Base-by-base conservation (phyloP, 2,113 vertebrate species). In the Nycticebus coucang region DNA sequence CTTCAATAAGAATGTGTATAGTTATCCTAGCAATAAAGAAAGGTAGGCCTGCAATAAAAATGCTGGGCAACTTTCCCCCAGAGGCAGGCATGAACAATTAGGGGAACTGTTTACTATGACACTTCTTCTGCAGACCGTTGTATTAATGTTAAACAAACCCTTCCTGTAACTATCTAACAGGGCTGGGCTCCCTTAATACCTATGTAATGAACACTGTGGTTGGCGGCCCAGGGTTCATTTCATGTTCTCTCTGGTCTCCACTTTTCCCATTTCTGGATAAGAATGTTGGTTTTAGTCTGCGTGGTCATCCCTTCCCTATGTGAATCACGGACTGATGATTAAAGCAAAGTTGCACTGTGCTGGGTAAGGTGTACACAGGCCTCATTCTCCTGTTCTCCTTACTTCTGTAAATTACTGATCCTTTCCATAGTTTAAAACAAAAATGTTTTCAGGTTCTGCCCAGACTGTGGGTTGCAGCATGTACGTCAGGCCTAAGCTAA, bases 51-150 rank as follows among this genome's bases (percentile, higher is more conserved):
- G 55, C 45, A 68, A 21, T 24, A 59, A 89, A 88, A 89, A 78
- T 18, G 35, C 6, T 2, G 12, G 55, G 12, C 53, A 60, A 28
- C 71, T 41, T 72, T 88, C 19, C 35, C 57, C 53, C 59, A 74
- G 86, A 94, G 13, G 33, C 83, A 69, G 26, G 50, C 33, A 11
- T 9, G 28, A 41, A 37, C 55, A 78, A 59, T 57, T 2, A 90
- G 66, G 35, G 33, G 68, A 19, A 50, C 3, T 15, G 14, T 4
- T 21, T 5, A n/a, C n/a, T n/a, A 24, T 4, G 28, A 26, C 11
- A 7, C 4, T 53, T 74, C 45, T 24, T 37, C 13, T 28, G 3
- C 1, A 69, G 53, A 3, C 35, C 62, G 21, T 0, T 2, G 53
- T 13, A 3, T 24, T 62, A 50, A 24, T 18, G 68, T 21, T 22